Evolutionary conservation across 2,888 invertebrate genomes (phyloP).

Genomic region (Artemia sinica): DNA sequence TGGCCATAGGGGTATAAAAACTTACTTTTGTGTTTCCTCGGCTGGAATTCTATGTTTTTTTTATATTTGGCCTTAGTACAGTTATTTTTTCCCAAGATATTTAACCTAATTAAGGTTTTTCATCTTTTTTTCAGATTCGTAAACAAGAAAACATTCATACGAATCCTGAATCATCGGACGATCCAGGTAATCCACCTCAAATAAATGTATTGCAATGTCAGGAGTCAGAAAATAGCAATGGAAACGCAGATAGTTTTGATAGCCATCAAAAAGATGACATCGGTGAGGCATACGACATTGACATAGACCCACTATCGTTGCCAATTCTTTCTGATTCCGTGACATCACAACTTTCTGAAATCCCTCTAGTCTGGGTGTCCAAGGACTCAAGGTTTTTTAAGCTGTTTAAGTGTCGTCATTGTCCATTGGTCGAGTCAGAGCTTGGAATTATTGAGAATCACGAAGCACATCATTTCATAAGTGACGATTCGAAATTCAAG

Average conservation of each 20-base stretch:
- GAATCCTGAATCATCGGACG: too few relatives aligned
- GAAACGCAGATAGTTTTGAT: not conserved
- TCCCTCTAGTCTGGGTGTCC: conserved; percentile 57
- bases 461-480: conserved; percentile 52
- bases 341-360: conserved; percentile 40
- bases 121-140: too few relatives aligned
- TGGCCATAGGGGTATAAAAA: too few relatives aligned
- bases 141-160: too few relatives aligned
- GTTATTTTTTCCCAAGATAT: too few relatives aligned
- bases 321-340: conserved; percentile 30
- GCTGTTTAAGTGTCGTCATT: conserved; percentile 66
- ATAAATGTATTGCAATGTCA: too few relatives aligned
- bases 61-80: too few relatives aligned
- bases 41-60: too few relatives aligned
- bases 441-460: conserved; percentile 41
- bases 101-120: too few relatives aligned
- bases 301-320: conserved; percentile 18
- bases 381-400: conserved; percentile 52
- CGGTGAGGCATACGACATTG: not conserved
- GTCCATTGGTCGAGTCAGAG: conserved; percentile 54
- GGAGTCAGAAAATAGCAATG: too few relatives aligned
- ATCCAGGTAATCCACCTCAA: too few relatives aligned
- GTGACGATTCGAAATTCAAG: not conserved
- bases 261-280: conserved; percentile 7
- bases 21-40: too few relatives aligned